These are phyloP conservation scores for Thelaira solivaga DNA, from an alignment of 2,888 invertebrate genomes.

Conservation along the genomic window DNA sequence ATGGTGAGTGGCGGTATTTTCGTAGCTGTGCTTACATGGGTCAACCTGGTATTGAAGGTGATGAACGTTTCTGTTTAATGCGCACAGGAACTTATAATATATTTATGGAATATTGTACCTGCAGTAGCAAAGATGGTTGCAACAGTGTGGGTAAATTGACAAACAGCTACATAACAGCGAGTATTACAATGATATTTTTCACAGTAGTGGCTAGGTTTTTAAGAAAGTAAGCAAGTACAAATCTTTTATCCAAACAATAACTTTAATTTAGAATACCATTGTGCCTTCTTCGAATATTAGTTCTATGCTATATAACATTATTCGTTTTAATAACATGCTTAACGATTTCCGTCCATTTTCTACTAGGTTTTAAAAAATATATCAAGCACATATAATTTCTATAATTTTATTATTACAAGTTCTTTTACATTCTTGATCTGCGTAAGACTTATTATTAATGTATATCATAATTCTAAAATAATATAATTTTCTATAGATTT, in stretches of 20 bases:
- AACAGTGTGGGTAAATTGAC: constrained; percentile 81
- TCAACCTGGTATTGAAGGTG: constrained; percentile 92
- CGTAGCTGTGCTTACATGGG: constrained; percentile 93
- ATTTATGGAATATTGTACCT: constrained; percentile 95
- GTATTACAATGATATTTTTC: constrained; percentile 62
- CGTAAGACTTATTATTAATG: no score
- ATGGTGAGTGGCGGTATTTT: constrained; percentile 92
- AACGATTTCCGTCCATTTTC: constrained; percentile 38
- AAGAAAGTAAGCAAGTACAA: constrained; percentile 42
- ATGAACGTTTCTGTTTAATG: constrained; percentile 93
- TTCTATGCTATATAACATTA: constrained; percentile 7
- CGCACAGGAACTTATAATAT: constrained; percentile 94
- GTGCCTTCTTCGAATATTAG: constrained; percentile 45
- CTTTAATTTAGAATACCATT: constrained; percentile 26
- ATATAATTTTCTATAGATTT: no score
- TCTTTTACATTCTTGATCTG: no score
- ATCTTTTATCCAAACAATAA: neutral
- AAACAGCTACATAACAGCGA: constrained; percentile 71
- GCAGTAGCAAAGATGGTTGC: constrained; percentile 94
- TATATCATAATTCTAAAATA: no score
- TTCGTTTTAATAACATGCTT: constrained; percentile 39
- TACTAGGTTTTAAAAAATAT: no score
- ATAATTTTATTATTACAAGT: no score
- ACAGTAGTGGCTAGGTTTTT: constrained; percentile 59
- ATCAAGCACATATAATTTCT: no score